Base-by-base conservation (phyloP, 64 coral and sea anemone genomes). In the Dendrophyllia cribrosa region DNA sequence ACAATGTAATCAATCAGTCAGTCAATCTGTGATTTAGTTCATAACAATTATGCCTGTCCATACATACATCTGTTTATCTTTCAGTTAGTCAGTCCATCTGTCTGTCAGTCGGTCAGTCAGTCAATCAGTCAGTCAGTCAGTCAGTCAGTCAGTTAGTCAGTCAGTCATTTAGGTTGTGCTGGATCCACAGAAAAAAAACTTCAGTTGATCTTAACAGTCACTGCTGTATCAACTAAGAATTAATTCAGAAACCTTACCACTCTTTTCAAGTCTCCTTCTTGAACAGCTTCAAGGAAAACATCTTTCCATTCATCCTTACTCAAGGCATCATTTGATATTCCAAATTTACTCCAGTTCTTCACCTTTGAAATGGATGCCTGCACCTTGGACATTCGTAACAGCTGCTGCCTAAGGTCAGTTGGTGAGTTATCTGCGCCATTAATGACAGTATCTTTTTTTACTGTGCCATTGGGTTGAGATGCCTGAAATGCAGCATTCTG, bases 311-410 rank as follows among this genome's bases (percentile, higher is more conserved):
- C 75, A n/a, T 87, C 75, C 34, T 21, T 58, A 61, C 45, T 52
- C 4, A 20, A 51, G 12, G 51, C 61, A 5, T 76, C 81, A 46
- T 58, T 74, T 14, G 49, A 34, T 34, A 34, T 34, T 19, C 93
- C 88, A 51, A 93, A 79, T 53, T 72, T 60, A 44, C 90, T 88
- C 95, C 95, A 97, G 58, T 94, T 53, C 22, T 80, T 76, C 19
- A 97, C 95, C 81, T 85, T 97, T 1, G 88, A 93, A 59, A 97
- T 91, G 21, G 92, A 89, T 62, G 93, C 79, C 61, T 88, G 83
- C 19, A 86, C 62, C n/a, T 84, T 84, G 46, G 80, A 84, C 46
- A 84, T 84, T 84, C 62, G 66, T 51, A 84, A 51, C n/a, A 67
- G 47, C 62, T 84, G 58, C 59, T 82, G 59, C 6, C 13, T 62